Percentiles rank a stretch among this genome's conserved stretches.
These are phyloP conservation scores for Cyclopterus lumpus DNA, from an alignment of 2,797 vertebrate genomes.

Conservation along the genomic window DNA sequence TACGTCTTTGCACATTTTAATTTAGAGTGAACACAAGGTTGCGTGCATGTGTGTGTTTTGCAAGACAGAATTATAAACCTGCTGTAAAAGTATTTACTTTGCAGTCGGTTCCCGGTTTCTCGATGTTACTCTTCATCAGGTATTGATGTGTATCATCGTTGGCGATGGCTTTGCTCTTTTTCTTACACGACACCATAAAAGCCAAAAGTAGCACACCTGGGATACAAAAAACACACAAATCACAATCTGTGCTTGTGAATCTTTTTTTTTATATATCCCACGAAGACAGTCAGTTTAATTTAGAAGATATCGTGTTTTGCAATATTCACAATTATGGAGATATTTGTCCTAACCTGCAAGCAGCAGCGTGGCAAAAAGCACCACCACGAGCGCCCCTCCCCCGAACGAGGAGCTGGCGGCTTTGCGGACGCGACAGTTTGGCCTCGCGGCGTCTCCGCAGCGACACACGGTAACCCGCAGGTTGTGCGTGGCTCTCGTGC, in stretches of 20 bases:
- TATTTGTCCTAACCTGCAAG: slow-evolving; percentile 68
- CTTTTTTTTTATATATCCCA: too few species aligned
- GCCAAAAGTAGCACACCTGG: slow-evolving; percentile 59
- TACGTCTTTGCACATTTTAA: background rate
- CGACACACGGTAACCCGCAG: slow-evolving; percentile 78
- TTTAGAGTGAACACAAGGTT: background rate
- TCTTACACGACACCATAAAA: slow-evolving; percentile 60
- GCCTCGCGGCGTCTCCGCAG: slow-evolving; percentile 36
- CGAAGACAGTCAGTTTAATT: background rate
- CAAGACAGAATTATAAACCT: background rate
- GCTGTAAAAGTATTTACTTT: slow-evolving; percentile 49
- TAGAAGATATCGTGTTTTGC: background rate
- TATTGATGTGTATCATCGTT: background rate
- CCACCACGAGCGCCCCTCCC: slow-evolving; percentile 24
- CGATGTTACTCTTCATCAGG: slow-evolving; percentile 64
- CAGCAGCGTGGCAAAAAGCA: slow-evolving; percentile 49
- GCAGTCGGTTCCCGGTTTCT: slow-evolving; percentile 75
- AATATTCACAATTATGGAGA: background rate
- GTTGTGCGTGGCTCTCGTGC: slow-evolving; percentile 47
- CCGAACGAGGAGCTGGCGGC: background rate
- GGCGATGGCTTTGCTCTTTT: background rate
- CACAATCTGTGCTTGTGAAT: too few species aligned
- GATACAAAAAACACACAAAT: background rate
- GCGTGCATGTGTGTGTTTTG: background rate
- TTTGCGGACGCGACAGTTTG: slow-evolving; percentile 47